Base-by-base conservation (phyloP, 1,140 invertebrate genomes). In the Calycopis cecrops region DNA sequence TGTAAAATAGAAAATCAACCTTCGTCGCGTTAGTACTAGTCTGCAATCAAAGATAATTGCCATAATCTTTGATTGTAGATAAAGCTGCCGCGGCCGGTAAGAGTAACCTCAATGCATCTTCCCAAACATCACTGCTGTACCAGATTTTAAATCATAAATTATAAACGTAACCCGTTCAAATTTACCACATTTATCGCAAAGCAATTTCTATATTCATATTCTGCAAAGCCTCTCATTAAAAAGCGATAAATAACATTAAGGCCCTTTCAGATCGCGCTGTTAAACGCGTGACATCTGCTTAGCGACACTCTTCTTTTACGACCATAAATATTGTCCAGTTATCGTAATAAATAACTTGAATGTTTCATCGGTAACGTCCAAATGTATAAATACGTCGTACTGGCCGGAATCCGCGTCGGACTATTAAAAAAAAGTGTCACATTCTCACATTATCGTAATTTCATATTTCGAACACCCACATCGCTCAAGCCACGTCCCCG, bases 401-500 rank as follows among this genome's bases (percentile, higher is more conserved):
- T 73, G 67, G 67, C 57, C 57, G 58, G 57, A 64, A 72, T 73
- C 66, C 35, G 55, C 63, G 3, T 18, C 38, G 37, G 9, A 52
- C 51, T 21, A 52, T 52, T 67, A 65, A 63, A 69, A 79, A 78
- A 82, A 72, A 60, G 69, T 81, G 73, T 65, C 73, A 72, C 72
- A 69, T 82, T 80, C 69, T 72, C 75, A 71, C 72, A 68, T 73
- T 67, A 70, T 76, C 70, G 62, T 81, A 84, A 83, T 81, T 84
- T 80, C 72, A 79, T 74, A 77, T 76, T 78, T 83, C 70, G 82
- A 84, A 84, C 83, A 84, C 83, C 83, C 83, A 86, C 83, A 81
- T 73, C 70, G 83, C 59, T 50, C 70, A 60, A 69, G 58, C 59
- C 71, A 71, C 57, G 21, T 28, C 21, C 40, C 14, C 7, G 40